phyloP scores from a whole-genome alignment of 1,140 invertebrate genomes.

The Drosophila lini region DNA sequence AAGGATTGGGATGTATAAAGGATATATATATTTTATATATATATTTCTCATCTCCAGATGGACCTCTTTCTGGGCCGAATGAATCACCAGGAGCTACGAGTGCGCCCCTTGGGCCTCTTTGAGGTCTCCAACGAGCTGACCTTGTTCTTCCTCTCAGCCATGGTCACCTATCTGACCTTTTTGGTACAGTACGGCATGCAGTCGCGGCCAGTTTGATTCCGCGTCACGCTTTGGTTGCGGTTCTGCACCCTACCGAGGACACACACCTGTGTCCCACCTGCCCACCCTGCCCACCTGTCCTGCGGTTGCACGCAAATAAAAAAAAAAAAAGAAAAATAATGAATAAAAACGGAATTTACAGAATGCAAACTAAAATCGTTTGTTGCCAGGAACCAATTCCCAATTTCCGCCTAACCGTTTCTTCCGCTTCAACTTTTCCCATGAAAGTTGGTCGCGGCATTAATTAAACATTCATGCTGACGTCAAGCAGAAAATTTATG shows the following conservation, averaged over 20 bases:
- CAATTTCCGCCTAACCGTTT: constrained; percentile 77
- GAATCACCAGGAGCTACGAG: constrained; percentile 47
- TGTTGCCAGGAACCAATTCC: constrained; percentile 61
- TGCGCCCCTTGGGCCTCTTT: constrained; percentile 59
- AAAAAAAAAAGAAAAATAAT: background rate
- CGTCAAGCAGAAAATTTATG: constrained; percentile 78
- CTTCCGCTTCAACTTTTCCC: constrained; percentile 68
- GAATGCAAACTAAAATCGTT: constrained; percentile 25
- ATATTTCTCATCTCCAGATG: constrained; percentile 22
- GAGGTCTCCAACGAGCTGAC: constrained; percentile 71
- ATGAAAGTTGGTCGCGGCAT: constrained; percentile 69
- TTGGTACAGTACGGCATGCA: constrained; percentile 56
- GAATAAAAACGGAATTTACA: constrained; percentile 34
- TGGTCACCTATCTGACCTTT: constrained; percentile 71
- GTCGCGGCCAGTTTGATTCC: constrained; percentile 36
- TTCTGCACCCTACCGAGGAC: constrained; percentile 19
- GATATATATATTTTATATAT: background rate
- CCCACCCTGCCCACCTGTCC: constrained; percentile 56
- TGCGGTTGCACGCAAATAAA: constrained; percentile 58
- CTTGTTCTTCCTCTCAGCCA: constrained; percentile 56
- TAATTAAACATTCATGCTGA: constrained; percentile 72
- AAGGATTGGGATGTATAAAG: too few species aligned
- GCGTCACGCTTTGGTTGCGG: constrained; percentile 62
- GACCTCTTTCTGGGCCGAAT: constrained; percentile 60
- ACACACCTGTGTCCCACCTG: constrained; percentile 31